Base-by-base conservation (phyloP, 2,797 vertebrate genomes). In the Tokudaia muenninki region DNA sequence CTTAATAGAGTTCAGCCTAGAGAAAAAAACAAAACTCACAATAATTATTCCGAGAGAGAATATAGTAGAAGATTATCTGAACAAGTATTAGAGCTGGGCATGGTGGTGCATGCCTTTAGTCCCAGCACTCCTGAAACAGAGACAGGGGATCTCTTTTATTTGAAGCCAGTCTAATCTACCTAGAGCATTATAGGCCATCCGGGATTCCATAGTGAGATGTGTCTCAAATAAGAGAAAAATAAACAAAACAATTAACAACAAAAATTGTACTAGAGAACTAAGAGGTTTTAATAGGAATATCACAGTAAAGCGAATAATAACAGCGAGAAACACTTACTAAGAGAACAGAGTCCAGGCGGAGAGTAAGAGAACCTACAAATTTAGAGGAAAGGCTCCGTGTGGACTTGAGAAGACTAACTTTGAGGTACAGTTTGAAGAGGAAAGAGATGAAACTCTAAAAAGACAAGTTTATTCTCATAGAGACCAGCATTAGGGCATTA, bases 31-130 rank as follows among this genome's bases (percentile, higher is more conserved):
- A 84, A 83, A 87, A 57, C 24, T n/a, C 29, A 65, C 10, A 67
- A 29, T 72, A 89, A 37, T 89, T 95, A 67, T 89, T 84, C 94
- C 94, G 55, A 89, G 24, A 94, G 47, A 92, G 17, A 80, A n/a
- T 78, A 0, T 77, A 87, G 83, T 70, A 61, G 2, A 55, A 61
- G 2, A 61, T 52, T 81, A 41, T 55, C 87, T 79, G 80, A n/a
- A 61, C 37, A 29, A 12, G 12, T 94, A n/a, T 44, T 91, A 65
- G 52, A 82, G 34, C 82, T 47, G 29, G 41, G 14, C 80, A 41
- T 37, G 31, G 24, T 44, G 24, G 55, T 67, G 13, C 65, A 34
- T 67, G 65, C 41, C 82, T 86, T 22, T 86, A 84, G 44, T 84
- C 61, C 4, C 81, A 84, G 10, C 9, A 47, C 37, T 83, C 26